Evolutionary conservation across 2,797 vertebrate genomes (phyloP).

Genomic region (Fringilla coelebs): DNA sequence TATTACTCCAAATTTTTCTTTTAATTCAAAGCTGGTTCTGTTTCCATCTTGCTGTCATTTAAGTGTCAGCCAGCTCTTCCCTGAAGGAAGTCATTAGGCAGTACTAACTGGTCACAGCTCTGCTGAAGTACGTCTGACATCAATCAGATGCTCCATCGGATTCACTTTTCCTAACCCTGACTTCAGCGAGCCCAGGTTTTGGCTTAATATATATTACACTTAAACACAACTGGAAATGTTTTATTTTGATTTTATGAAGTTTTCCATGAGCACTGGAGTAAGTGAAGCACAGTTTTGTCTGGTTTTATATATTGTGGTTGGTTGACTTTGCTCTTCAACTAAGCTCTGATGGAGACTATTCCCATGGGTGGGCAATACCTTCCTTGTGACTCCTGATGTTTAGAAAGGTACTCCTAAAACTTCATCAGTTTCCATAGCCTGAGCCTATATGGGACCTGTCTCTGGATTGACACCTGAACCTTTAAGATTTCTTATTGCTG

Average conservation of each 20-base stretch:
- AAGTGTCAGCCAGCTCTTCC: constrained; percentile 1
- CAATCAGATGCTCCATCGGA: background rate
- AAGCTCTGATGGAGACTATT: background rate
- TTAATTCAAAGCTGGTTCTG: constrained; percentile 1
- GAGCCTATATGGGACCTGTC: background rate
- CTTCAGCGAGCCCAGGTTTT: background rate
- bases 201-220: background rate
- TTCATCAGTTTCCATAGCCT: background rate
- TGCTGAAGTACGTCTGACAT: background rate
- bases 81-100: constrained; percentile 21
- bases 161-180: background rate
- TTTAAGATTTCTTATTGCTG: background rate
- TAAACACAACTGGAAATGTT: constrained; percentile 13
- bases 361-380: background rate
- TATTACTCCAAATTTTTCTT: background rate
- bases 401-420: background rate
- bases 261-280: background rate
- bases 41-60: background rate
- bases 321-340: background rate
- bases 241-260: background rate
- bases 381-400: background rate
- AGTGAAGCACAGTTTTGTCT: background rate
- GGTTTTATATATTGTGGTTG: background rate
- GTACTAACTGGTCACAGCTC: background rate
- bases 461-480: background rate